Conservation (phyloP, 2,797 vertebrate species). For the Xerus rutilus region DNA sequence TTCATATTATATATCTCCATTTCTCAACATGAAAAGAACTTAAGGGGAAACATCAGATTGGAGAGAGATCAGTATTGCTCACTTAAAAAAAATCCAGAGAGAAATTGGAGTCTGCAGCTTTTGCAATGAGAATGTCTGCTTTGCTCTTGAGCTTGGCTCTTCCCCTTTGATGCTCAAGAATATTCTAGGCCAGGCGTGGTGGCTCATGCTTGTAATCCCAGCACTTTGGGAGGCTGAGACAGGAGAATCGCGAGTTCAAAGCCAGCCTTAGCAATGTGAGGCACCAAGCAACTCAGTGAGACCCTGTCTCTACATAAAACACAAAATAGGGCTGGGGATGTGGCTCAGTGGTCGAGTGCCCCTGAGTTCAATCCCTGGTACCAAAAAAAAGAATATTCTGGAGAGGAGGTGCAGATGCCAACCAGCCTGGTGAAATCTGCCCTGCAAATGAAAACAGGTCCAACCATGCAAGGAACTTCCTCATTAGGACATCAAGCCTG, state of each 20-base stretch:
- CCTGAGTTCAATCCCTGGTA: no score
- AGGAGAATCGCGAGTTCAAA: no score
- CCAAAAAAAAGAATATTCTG: not conserved
- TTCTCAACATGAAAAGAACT: conserved; percentile 56
- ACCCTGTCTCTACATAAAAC: no score
- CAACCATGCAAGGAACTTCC: conserved; percentile 67
- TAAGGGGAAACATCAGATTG: not conserved
- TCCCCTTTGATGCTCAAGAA: not conserved
- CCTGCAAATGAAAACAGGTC: conserved; percentile 66
- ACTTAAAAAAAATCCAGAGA: not conserved
- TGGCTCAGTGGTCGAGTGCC: no score
- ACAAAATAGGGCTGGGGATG: no score
- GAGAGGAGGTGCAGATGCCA: conserved; percentile 56
- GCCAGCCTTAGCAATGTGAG: no score
- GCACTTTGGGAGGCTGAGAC: no score
- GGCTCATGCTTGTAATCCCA: no score
- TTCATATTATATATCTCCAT: not conserved
- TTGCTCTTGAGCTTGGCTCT: not conserved
- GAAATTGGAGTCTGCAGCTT: not conserved
- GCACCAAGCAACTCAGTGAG: no score
- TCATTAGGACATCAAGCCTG: conserved; percentile 84
- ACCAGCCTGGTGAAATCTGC: conserved; percentile 53
- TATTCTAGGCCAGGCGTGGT: no score
- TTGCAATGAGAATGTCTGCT: not conserved
- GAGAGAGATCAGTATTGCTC: not conserved